A percentile compares a stretch with the other conserved stretches of the same genome.
These are phyloP conservation scores for Vidua macroura DNA, from an alignment of 2,113 vertebrate species.

Conservation along the genomic window DNA sequence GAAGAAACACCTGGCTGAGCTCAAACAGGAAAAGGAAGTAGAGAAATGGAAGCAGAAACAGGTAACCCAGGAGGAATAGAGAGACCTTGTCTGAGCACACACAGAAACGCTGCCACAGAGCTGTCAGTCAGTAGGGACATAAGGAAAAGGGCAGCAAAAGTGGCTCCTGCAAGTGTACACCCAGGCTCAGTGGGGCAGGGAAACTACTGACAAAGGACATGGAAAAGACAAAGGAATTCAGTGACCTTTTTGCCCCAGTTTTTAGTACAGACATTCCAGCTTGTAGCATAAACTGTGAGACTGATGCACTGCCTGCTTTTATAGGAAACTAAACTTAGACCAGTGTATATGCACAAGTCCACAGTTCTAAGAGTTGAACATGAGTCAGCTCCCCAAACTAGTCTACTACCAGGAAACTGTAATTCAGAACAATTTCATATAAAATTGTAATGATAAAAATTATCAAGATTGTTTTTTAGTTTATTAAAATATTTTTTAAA, in stretches of 20 bases:
- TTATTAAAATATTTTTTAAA: background rate
- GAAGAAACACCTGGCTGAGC: background rate
- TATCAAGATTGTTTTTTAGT: background rate
- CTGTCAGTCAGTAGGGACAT: background rate
- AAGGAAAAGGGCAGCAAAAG: background rate
- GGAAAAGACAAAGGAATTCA: background rate
- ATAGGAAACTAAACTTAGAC: background rate
- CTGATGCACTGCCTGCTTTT: background rate
- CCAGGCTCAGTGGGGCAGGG: background rate
- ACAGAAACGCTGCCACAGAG: background rate
- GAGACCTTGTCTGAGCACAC: background rate
- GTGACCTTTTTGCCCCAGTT: background rate
- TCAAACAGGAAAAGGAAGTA: background rate
- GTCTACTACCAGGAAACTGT: background rate
- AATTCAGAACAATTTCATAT: background rate
- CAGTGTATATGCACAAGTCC: background rate
- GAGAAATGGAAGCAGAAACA: background rate
- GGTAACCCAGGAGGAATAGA: background rate
- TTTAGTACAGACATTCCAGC: background rate
- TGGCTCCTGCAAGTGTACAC: background rate
- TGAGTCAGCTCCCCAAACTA: background rate
- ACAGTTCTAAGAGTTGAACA: background rate
- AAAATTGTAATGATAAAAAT: background rate
- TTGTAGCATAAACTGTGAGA: background rate
- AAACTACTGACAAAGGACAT: background rate